Conservation (phyloP, 1,140 invertebrate genomes). For the Drosophila lini region DNA sequence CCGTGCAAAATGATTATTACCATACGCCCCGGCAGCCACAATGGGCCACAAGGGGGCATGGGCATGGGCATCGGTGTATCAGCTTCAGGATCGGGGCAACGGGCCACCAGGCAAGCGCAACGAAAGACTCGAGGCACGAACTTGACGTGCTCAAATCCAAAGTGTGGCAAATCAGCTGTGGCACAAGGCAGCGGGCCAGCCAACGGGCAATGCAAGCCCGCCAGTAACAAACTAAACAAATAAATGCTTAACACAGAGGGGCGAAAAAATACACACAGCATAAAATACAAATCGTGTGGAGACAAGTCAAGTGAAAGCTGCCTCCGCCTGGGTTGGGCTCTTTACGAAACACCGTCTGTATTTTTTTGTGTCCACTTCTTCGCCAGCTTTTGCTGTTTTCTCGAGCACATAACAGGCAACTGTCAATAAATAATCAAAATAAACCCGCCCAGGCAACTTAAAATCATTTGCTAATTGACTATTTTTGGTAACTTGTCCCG, state of each 20-base stretch:
- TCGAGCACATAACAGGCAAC: constrained; percentile 70
- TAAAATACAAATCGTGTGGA: constrained; percentile 47
- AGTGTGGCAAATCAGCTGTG: constrained; percentile 74
- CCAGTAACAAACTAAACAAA: constrained; percentile 62
- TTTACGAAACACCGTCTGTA: constrained; percentile 49
- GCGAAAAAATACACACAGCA: constrained; percentile 20
- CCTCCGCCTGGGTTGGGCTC: constrained; percentile 38
- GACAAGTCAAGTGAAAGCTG: constrained; percentile 56
- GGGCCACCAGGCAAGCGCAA: constrained; percentile 75
- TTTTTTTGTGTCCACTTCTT: constrained; percentile 27
- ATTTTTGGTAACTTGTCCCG: constrained; percentile 72
- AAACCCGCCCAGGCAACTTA: constrained; percentile 55
- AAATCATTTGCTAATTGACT: constrained; percentile 68
- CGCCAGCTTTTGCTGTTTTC: constrained; percentile 56
- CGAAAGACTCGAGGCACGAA: constrained; percentile 80
- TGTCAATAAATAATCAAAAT: constrained; percentile 82
- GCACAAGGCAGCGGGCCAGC: constrained; percentile 28
- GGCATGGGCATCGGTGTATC: constrained; percentile 10
- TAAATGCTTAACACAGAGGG: constrained; percentile 55
- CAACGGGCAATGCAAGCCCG: constrained; percentile 9
- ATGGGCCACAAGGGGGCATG: constrained; percentile 19
- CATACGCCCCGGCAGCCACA: constrained; percentile 60
- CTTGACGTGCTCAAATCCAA: constrained; percentile 81
- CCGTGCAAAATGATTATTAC: constrained; percentile 77
- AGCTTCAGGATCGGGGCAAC: constrained; percentile 43